These are phyloP conservation scores for Carposina sasakii DNA, from an alignment of 1,140 invertebrate species.

Conservation along the genomic window DNA sequence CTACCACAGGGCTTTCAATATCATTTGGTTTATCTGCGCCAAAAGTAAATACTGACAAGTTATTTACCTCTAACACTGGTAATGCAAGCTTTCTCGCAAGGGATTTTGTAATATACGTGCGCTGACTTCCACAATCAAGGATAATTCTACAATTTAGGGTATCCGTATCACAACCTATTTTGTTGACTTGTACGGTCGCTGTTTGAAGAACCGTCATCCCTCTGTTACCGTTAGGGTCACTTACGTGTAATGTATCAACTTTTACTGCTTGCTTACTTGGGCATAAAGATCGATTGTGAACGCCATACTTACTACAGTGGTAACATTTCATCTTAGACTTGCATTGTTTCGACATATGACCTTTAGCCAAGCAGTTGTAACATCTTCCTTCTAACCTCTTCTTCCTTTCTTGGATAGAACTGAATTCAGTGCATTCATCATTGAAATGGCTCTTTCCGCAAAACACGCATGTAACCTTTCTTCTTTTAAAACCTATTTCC, in stretches of 20 bases:
- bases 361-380: conserved; percentile 3
- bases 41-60: conserved; percentile 10
- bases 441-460: no score
- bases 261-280: neutral
- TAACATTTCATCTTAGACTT: conserved; percentile 2
- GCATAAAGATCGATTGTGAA: conserved; percentile 10
- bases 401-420: conserved; percentile 4
- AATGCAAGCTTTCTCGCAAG: conserved; percentile 1
- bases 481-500: no score
- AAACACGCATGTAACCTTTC: no score
- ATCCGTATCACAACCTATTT: neutral
- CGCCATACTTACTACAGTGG: conserved; percentile 5
- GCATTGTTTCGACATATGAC: neutral
- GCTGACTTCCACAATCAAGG: conserved; percentile 7
- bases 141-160: conserved; percentile 1
- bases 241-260: neutral
- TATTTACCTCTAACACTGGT: neutral
- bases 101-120: conserved; percentile 4
- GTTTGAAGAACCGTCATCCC: conserved; percentile 5
- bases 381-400: conserved; percentile 3
- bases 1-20: neutral
- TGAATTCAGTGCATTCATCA: no score
- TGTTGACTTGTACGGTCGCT: neutral
- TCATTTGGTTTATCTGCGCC: conserved; percentile 1
- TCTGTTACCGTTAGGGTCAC: neutral